Conservation (phyloP, 2,888 invertebrate species). For the Apamea epomidion region DNA sequence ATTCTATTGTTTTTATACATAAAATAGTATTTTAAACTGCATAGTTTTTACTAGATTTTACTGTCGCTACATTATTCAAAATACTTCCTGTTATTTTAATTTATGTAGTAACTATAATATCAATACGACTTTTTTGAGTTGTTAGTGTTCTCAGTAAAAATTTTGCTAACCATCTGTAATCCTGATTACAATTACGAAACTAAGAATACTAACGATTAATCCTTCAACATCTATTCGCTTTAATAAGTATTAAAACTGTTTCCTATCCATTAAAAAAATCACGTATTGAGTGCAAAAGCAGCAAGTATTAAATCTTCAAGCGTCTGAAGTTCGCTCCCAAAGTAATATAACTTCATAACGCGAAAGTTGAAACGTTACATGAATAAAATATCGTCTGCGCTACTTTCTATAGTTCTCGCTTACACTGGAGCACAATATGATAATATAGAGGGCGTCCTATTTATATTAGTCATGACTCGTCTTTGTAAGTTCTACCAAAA, state of each 20-base stretch:
- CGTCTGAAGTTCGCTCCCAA: slow-evolving; percentile 11
- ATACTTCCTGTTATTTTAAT: too few relatives aligned
- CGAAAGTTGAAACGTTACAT: slow-evolving; percentile 43
- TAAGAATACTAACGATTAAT: too few relatives aligned
- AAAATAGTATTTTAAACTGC: too few relatives aligned
- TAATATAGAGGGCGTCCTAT: neutral
- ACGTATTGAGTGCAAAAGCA: slow-evolving; percentile 19
- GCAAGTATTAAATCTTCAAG: slow-evolving; percentile 20
- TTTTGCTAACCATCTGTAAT: too few relatives aligned
- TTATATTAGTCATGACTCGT: neutral
- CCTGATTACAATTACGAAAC: too few relatives aligned
- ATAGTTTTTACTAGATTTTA: too few relatives aligned
- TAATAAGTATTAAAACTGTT: neutral
- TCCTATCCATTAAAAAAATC: neutral
- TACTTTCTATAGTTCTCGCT: slow-evolving; percentile 21
- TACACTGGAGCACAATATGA: slow-evolving; percentile 18
- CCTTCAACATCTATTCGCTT: too few relatives aligned
- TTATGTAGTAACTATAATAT: too few relatives aligned
- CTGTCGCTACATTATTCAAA: too few relatives aligned
- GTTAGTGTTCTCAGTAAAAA: too few relatives aligned
- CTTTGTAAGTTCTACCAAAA: neutral
- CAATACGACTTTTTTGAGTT: too few relatives aligned
- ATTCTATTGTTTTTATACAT: too few relatives aligned
- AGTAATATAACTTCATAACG: slow-evolving; percentile 45
- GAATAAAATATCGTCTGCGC: slow-evolving; percentile 56